Percentiles rank a stretch among this genome's conserved stretches.
Conservation (phyloP, 2,888 invertebrate genomes). For the Drosophila ustulata region DNA sequence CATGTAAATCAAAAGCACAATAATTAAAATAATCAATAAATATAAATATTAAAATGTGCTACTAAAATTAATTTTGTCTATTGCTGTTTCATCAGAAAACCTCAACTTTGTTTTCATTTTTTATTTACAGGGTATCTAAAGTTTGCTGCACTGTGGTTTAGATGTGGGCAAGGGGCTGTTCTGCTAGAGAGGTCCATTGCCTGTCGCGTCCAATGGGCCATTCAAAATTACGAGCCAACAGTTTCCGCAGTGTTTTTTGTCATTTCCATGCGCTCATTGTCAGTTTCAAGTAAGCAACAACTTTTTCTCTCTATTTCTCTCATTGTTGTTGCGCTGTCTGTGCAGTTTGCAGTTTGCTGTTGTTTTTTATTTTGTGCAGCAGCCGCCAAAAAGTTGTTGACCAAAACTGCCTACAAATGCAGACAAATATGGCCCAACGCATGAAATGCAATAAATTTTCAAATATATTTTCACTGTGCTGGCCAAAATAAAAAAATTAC, state of each 20-base stretch:
- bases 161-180: conserved; percentile 2
- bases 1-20: too few species aligned
- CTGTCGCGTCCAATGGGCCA: conserved; percentile 73
- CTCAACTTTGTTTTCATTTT: too few species aligned
- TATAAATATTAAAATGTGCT: too few species aligned
- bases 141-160: conserved; percentile 44
- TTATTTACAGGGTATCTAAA: conserved; percentile 47
- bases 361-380: conserved; percentile 38
- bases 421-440: conserved; percentile 72
- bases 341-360: conserved; percentile 31
- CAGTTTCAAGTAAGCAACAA: conserved; percentile 78
- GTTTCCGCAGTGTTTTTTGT: conserved; percentile 78
- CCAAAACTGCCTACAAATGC: conserved; percentile 77
- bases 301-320: conserved; percentile 51
- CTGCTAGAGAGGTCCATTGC: conserved; percentile 17
- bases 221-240: conserved; percentile 77
- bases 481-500: conserved; percentile 22
- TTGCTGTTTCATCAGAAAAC: too few species aligned
- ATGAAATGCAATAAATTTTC: conserved; percentile 79
- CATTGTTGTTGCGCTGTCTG: conserved; percentile 24
- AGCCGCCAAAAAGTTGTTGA: conserved; percentile 70
- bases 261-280: conserved; percentile 79
- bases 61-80: too few species aligned
- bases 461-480: conserved; percentile 69
- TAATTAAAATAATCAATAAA: too few species aligned